Evolutionary conservation across 2,888 invertebrate species (phyloP).

Genomic region (Leucophora obtusa): DNA sequence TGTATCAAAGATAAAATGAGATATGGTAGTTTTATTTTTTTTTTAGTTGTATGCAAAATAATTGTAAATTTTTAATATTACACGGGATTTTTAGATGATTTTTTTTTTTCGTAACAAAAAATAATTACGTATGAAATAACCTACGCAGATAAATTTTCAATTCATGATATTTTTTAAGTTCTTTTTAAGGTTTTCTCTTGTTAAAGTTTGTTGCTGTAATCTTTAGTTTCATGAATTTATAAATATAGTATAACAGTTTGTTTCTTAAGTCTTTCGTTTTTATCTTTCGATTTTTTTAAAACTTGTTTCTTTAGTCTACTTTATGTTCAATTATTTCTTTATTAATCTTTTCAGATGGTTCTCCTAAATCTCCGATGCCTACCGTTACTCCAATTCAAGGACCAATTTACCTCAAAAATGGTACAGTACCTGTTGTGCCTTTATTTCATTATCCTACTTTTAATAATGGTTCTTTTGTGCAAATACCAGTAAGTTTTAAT

Average conservation of each 20-base stretch:
- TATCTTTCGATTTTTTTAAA: too few relatives aligned
- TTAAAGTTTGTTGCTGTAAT: not conserved
- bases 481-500: conserved; percentile 89
- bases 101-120: conserved; percentile 11
- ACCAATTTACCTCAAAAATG: conserved; percentile 91
- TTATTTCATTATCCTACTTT: conserved; percentile 90
- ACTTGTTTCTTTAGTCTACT: too few relatives aligned
- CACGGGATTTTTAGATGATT: conserved; percentile 1
- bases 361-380: conserved; percentile 76
- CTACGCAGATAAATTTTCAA: not conserved
- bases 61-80: not conserved
- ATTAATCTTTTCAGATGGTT: conserved; percentile 63
- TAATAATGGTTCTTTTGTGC: conserved; percentile 91
- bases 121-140: conserved; percentile 3
- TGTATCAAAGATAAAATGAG: conserved; percentile 19
- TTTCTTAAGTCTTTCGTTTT: conserved; percentile 44
- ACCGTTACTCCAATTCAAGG: conserved; percentile 92
- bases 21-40: conserved; percentile 27
- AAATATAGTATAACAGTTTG: not conserved
- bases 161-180: not conserved
- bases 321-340: not conserved
- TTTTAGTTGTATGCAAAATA: conserved; percentile 1
- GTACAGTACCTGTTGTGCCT: conserved; percentile 91
- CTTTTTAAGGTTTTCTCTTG: not conserved
- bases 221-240: not conserved